Evolutionary conservation across 1,140 invertebrate species (phyloP).

Genomic region (Philaenus spumarius): DNA sequence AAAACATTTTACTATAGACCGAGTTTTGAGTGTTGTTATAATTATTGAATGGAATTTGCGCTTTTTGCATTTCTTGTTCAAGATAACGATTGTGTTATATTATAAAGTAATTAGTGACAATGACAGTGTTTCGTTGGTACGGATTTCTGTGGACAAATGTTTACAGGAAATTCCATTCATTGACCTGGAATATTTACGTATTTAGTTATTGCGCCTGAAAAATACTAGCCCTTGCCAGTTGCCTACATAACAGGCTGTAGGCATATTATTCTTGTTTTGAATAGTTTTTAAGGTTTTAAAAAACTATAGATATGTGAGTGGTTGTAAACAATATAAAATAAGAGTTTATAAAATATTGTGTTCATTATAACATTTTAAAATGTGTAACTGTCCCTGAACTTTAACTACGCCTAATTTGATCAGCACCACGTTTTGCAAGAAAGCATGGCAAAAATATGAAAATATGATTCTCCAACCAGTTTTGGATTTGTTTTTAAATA

Average conservation of each 20-base stretch:
- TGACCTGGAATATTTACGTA: conserved; percentile 37
- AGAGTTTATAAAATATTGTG: too few relatives aligned
- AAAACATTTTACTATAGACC: neutral
- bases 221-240: conserved; percentile 40
- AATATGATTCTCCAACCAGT: too few relatives aligned
- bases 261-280: neutral
- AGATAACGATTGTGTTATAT: neutral
- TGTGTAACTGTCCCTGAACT: too few relatives aligned
- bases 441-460: too few relatives aligned
- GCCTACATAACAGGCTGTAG: conserved; percentile 18
- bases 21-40: neutral
- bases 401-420: too few relatives aligned
- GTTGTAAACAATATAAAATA: too few relatives aligned
- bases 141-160: conserved; percentile 21
- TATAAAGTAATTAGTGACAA: conserved; percentile 7
- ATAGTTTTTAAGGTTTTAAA: too few relatives aligned
- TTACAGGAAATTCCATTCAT: conserved; percentile 34
- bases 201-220: conserved; percentile 43
- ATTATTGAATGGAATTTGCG: neutral
- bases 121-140: conserved; percentile 20
- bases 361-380: too few relatives aligned
- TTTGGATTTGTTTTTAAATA: too few relatives aligned
- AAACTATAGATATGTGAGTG: too few relatives aligned
- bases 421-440: too few relatives aligned
- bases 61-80: neutral